These are phyloP conservation scores for Spodoptera litura DNA, from an alignment of 1,140 invertebrate genomes.

Conservation along the genomic window DNA sequence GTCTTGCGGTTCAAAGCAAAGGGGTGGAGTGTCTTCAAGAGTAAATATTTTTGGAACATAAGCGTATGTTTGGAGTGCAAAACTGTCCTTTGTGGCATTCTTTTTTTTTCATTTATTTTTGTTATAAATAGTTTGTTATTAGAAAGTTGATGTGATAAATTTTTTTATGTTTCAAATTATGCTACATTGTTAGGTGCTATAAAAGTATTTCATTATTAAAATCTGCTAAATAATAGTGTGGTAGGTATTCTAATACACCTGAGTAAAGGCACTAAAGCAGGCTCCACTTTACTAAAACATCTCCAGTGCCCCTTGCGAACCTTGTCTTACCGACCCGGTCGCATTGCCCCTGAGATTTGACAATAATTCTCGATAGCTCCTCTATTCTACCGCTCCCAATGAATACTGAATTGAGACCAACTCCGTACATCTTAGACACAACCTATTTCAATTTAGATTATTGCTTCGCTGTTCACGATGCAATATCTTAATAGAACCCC, in stretches of 20 bases:
- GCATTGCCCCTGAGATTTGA: constrained; percentile 74
- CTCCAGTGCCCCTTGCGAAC: constrained; percentile 22
- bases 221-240: no score
- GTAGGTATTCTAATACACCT: no score
- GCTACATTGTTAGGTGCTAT: no score
- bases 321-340: constrained; percentile 13
- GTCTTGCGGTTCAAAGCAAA: constrained; percentile 1
- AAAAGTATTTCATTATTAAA: no score
- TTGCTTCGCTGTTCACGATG: constrained; percentile 63
- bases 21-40: neutral
- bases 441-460: constrained; percentile 83
- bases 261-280: constrained; percentile 19
- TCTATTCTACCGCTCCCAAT: constrained; percentile 76
- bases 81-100: no score
- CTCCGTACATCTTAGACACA: constrained; percentile 69
- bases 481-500: constrained; percentile 61
- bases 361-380: constrained; percentile 81
- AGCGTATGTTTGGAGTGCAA: no score
- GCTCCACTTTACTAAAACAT: constrained; percentile 26
- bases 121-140: no score
- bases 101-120: no score
- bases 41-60: neutral
- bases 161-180: no score
- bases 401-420: constrained; percentile 78
- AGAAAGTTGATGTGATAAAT: no score